Evolutionary conservation across 2,797 vertebrate species (phyloP).

Genomic region (Microctenopoma steveboyesi): DNA sequence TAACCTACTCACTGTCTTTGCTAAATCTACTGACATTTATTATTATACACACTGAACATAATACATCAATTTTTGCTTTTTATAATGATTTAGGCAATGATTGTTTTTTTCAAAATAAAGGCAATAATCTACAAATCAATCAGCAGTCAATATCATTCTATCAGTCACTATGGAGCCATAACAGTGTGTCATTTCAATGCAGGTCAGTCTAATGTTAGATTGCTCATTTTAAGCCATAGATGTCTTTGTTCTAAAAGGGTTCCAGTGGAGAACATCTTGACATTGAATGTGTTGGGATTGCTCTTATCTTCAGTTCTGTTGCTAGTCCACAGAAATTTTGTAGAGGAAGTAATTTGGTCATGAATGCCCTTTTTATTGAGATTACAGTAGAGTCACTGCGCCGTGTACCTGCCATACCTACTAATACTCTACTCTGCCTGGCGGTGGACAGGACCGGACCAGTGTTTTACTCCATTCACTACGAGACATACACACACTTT

Average conservation of each 20-base stretch:
- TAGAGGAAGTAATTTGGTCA: constrained; percentile 12
- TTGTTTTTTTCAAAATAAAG: constrained; percentile 39
- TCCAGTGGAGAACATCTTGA: constrained; percentile 29
- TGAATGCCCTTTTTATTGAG: constrained; percentile 47
- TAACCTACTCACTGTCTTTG: constrained; percentile 19
- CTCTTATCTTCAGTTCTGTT: not conserved
- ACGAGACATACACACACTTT: not conserved
- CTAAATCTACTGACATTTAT: constrained; percentile 46
- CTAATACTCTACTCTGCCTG: not conserved
- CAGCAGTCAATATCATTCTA: constrained; percentile 39
- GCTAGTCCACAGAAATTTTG: constrained; percentile 14
- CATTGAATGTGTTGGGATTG: constrained; percentile 25
- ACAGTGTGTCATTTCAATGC: constrained; percentile 12
- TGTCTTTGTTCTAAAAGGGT: constrained; percentile 22
- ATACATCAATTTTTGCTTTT: constrained; percentile 42
- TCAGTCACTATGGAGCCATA: constrained; percentile 37
- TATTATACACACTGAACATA: constrained; percentile 45
- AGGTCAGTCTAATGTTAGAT: constrained; percentile 44
- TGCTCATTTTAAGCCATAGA: constrained; percentile 18
- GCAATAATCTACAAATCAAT: constrained; percentile 58
- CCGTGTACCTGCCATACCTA: constrained; percentile 7
- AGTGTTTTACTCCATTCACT: not conserved
- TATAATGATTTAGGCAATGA: constrained; percentile 54
- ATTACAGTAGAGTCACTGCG: constrained; percentile 21
- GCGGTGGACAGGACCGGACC: not conserved